phyloP scores from a whole-genome alignment of 1,140 invertebrate species.

The Trichonephila clavipes region DNA sequence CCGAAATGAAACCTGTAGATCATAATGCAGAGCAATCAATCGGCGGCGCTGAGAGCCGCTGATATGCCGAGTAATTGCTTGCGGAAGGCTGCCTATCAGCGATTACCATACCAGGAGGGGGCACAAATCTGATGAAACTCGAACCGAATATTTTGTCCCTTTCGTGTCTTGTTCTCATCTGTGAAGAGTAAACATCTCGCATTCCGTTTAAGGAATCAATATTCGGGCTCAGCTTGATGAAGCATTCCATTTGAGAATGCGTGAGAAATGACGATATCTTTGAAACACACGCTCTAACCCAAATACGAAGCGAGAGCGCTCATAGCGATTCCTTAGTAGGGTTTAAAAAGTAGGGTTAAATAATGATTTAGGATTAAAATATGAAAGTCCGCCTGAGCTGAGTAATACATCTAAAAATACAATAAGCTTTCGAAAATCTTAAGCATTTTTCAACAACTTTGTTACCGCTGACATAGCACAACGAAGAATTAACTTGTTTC shows the following conservation, averaged over 20 bases:
- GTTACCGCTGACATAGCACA: too few species aligned
- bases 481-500: too few species aligned
- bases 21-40: neutral
- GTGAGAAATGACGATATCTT: neutral
- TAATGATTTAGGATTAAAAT: too few species aligned
- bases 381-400: too few species aligned
- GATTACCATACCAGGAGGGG: neutral
- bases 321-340: too few species aligned
- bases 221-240: neutral
- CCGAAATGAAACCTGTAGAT: neutral
- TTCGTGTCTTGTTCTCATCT: neutral
- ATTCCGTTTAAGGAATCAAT: slow-evolving; percentile 16
- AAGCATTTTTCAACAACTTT: too few species aligned
- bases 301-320: too few species aligned
- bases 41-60: neutral
- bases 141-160: neutral
- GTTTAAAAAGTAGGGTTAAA: too few species aligned
- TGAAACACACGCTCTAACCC: neutral
- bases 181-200: neutral
- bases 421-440: too few species aligned
- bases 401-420: too few species aligned
- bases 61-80: neutral
- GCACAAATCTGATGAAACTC: neutral
- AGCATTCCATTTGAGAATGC: neutral
- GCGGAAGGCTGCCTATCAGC: neutral